Evolutionary conservation across 2,888 invertebrate genomes (phyloP).

Genomic region (Tiliacea aurago): DNA sequence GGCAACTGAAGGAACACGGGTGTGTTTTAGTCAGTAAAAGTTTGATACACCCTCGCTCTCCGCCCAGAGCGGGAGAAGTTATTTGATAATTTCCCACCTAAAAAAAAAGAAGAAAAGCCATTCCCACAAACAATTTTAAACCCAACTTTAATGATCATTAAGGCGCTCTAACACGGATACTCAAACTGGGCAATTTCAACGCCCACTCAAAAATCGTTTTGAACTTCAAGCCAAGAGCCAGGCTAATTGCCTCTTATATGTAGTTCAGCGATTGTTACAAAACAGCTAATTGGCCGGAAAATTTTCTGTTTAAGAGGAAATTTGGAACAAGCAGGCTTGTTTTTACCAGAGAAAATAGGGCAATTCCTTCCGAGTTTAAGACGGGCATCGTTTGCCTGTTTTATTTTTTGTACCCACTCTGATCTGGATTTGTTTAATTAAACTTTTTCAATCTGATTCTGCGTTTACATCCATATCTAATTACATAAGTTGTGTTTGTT

Average conservation of each 20-base stretch:
- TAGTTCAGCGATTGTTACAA: background rate
- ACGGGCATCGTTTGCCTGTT: background rate
- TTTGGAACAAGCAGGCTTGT: background rate
- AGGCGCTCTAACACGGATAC: too few relatives aligned
- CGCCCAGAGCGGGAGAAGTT: too few relatives aligned
- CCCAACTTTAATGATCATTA: background rate
- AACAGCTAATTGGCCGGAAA: background rate
- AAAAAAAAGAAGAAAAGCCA: too few relatives aligned
- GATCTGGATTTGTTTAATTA: background rate
- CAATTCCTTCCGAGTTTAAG: background rate
- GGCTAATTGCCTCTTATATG: conserved; percentile 1
- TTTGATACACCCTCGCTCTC: too few relatives aligned
- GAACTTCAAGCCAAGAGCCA: background rate
- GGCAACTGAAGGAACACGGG: too few relatives aligned
- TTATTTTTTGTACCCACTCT: background rate
- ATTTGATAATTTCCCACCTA: too few relatives aligned
- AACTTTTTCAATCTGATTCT: background rate
- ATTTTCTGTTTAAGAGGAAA: background rate
- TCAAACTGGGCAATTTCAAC: background rate
- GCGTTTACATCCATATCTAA: background rate
- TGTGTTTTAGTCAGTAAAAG: too few relatives aligned
- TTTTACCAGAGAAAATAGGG: background rate
- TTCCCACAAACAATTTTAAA: background rate
- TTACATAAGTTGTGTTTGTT: background rate
- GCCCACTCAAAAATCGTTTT: background rate